Conservation (phyloP, 2,888 invertebrate species). For the Pseudeuparius sepicola region DNA sequence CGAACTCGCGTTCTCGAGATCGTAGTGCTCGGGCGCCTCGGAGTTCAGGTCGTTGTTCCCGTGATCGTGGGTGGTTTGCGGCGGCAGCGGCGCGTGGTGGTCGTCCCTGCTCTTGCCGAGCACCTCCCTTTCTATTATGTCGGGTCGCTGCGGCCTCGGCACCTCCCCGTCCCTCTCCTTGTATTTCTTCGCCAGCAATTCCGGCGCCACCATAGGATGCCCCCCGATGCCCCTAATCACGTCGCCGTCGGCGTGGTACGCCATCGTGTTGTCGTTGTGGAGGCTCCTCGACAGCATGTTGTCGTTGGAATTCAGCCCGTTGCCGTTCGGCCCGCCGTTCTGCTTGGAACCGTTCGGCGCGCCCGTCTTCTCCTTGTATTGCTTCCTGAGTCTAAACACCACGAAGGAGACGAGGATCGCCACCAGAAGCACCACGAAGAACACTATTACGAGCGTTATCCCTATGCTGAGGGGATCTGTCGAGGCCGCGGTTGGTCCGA, state of each 20-base stretch:
- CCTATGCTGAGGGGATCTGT: conserved; percentile 87
- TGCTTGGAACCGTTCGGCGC: conserved; percentile 60
- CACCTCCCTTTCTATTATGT: conserved; percentile 86
- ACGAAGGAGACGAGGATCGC: conserved; percentile 86
- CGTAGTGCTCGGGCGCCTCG: conserved; percentile 86
- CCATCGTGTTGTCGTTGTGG: conserved; percentile 58
- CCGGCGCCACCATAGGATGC: conserved; percentile 75
- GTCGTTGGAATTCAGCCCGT: conserved; percentile 46
- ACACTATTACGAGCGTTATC: conserved; percentile 85
- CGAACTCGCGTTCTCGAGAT: conserved; percentile 93
- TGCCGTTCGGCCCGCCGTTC: conserved; percentile 61
- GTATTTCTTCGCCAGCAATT: conserved; percentile 78
- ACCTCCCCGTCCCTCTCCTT: conserved; percentile 75
- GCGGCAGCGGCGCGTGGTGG: conserved; percentile 70
- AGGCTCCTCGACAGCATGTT: conserved; percentile 57
- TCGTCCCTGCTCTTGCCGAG: conserved; percentile 75
- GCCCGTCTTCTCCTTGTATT: conserved; percentile 76
- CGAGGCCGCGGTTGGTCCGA: conserved; percentile 66
- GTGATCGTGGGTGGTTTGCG: conserved; percentile 65
- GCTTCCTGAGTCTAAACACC: conserved; percentile 80
- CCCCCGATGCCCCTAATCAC: conserved; percentile 64
- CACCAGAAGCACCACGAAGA: conserved; percentile 82
- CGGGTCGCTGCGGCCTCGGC: conserved; percentile 77
- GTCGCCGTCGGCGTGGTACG: conserved; percentile 63
- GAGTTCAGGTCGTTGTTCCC: conserved; percentile 65